These are phyloP conservation scores for Ennomos fuscantarius DNA, from an alignment of 2,888 invertebrate genomes.

Conservation along the genomic window DNA sequence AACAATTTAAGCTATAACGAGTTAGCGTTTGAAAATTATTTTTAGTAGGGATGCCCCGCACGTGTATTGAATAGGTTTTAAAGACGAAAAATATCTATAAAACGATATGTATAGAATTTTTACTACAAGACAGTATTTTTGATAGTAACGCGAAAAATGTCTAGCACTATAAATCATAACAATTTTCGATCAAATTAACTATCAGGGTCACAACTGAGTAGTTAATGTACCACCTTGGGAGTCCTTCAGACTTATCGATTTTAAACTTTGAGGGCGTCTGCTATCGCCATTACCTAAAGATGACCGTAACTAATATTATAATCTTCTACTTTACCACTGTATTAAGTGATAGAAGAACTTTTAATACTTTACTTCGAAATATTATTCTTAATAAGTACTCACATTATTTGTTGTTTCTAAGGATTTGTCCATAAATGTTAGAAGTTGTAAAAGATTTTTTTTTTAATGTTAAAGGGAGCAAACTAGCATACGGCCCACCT, in stretches of 20 bases:
- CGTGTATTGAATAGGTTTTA: no score
- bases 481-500: no score
- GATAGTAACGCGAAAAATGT: no score
- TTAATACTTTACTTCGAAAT: conserved; percentile 7
- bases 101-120: no score
- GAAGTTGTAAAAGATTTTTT: not conserved
- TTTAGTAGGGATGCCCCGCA: not conserved
- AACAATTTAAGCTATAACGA: conserved; percentile 30
- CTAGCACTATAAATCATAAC: conserved; percentile 2
- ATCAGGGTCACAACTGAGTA: conserved; percentile 29
- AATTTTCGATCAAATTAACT: conserved; percentile 41
- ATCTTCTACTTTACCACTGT: conserved; percentile 16
- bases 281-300: conserved; percentile 13
- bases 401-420: conserved; percentile 7
- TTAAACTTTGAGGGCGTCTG: conserved; percentile 29
- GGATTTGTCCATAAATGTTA: not conserved
- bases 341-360: conserved; percentile 25
- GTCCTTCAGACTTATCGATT: conserved; percentile 49
- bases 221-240: conserved; percentile 39
- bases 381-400: conserved; percentile 6
- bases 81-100: no score
- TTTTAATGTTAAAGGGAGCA: no score
- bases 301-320: conserved; percentile 7
- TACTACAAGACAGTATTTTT: no score
- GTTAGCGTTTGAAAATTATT: conserved; percentile 4